Evolutionary conservation across 2,797 vertebrate species (phyloP).

Genomic region (Lophotriccus pileatus): DNA sequence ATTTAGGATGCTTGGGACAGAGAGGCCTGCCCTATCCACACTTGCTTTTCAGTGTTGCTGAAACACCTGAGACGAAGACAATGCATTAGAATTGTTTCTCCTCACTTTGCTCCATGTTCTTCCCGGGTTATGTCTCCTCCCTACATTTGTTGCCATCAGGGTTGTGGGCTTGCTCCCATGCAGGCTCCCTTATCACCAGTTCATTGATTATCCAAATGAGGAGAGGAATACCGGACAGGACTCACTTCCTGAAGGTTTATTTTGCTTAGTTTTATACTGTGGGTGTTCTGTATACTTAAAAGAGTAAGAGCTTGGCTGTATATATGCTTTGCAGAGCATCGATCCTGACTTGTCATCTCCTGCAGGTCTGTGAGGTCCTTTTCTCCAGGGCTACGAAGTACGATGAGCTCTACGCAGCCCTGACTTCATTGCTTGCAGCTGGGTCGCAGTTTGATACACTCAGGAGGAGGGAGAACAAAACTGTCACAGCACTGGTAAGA

Average conservation of each 20-base stretch:
- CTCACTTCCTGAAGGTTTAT: neutral
- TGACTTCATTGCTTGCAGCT: constrained; percentile 88
- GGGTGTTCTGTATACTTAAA: neutral
- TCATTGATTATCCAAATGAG: neutral
- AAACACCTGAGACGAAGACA: neutral
- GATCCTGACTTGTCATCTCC: neutral
- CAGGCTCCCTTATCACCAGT: neutral
- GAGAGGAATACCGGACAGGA: neutral
- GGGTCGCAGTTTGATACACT: constrained; percentile 93
- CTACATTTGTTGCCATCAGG: neutral
- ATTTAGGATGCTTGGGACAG: neutral
- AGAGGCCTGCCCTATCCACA: neutral
- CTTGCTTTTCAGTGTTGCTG: neutral
- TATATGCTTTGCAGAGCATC: neutral
- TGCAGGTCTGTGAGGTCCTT: constrained; percentile 91
- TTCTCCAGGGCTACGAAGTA: constrained; percentile 88
- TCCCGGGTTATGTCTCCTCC: neutral
- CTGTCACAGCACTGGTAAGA: constrained; percentile 89
- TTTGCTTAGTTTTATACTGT: neutral
- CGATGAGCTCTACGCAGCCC: constrained; percentile 86
- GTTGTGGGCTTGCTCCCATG: neutral
- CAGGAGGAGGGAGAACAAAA: constrained; percentile 91
- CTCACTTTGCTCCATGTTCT: neutral
- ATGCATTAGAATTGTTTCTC: neutral
- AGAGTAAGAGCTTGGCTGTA: neutral